These are phyloP conservation scores for Calidris pugnax DNA, from an alignment of 2,113 vertebrate genomes.

Conservation along the genomic window DNA sequence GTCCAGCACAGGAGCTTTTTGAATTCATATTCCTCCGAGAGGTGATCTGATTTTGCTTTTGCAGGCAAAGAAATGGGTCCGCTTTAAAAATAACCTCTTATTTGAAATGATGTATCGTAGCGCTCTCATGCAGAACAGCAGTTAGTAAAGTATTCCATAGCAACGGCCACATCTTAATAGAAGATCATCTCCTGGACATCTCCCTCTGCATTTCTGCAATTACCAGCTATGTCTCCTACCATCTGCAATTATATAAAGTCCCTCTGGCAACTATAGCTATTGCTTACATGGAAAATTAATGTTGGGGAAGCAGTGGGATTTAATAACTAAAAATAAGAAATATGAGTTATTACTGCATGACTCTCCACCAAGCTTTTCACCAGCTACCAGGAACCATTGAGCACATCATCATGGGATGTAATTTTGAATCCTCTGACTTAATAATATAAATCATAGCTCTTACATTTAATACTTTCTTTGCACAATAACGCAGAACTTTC, in stretches of 20 bases:
- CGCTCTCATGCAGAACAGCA: conserved; percentile 17
- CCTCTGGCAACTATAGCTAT: conserved; percentile 42
- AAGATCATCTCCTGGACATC: conserved; percentile 54
- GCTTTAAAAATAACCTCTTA: conserved; percentile 51
- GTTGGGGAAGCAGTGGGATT: conserved; percentile 30
- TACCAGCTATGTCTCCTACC: conserved; percentile 20
- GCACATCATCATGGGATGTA: not conserved
- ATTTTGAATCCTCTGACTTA: conserved; percentile 34
- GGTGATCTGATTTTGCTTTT: conserved; percentile 57
- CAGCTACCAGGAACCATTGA: conserved; percentile 19
- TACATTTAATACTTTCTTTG: not conserved
- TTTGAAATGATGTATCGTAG: conserved; percentile 33
- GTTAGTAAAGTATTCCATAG: conserved; percentile 44
- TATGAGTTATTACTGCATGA: conserved; percentile 19
- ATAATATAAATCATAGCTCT: conserved; percentile 21
- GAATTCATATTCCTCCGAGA: conserved; percentile 26
- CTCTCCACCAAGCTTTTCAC: conserved; percentile 1
- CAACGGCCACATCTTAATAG: conserved; percentile 52
- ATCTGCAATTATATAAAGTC: conserved; percentile 50
- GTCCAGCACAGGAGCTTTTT: conserved; percentile 27
- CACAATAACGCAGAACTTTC: conserved; percentile 10
- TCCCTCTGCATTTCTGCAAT: conserved; percentile 61
- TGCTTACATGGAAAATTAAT: conserved; percentile 64
- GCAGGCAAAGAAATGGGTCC: conserved; percentile 31
- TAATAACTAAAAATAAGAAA: conserved; percentile 56